Percentiles rank a stretch among this genome's conserved stretches.
These are phyloP conservation scores for Falco cherrug DNA, from an alignment of 2,797 vertebrate species.

Conservation along the genomic window DNA sequence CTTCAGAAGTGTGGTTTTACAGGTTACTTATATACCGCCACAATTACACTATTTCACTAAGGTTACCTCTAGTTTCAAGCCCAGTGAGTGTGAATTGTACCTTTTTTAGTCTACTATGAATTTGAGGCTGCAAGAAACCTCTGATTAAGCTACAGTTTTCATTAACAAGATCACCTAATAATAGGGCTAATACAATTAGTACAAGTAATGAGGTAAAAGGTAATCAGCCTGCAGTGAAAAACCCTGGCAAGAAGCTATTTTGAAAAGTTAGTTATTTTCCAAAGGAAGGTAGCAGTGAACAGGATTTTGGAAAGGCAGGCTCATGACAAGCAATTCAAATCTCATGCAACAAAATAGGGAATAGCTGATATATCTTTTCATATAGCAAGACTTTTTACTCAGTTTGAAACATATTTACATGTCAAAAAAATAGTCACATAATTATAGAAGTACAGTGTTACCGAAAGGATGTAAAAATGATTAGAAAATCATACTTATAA, in stretches of 20 bases:
- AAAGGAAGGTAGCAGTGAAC: not conserved
- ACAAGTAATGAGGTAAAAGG: not conserved
- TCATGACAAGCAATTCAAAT: not conserved
- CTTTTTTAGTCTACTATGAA: not conserved
- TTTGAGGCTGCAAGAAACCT: not conserved
- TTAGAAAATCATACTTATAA: not conserved
- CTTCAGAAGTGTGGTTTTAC: not conserved
- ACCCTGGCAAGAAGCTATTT: not conserved
- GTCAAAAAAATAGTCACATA: not conserved
- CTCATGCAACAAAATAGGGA: not conserved
- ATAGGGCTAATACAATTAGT: not conserved
- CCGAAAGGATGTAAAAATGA: fast-evolving
- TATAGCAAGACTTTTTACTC: not conserved
- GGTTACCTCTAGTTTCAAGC: not conserved
- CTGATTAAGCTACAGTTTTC: not conserved
- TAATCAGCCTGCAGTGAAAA: not conserved
- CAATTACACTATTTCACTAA: not conserved
- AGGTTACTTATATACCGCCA: not conserved
- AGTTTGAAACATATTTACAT: not conserved
- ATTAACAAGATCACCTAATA: not conserved
- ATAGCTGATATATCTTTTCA: not conserved
- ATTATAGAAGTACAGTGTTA: not conserved
- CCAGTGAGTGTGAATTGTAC: not conserved
- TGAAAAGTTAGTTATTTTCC: not conserved
- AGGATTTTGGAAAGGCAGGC: not conserved